Base-by-base conservation (phyloP, 2,888 invertebrate genomes). In the Dicroscelio sp. region DNA sequence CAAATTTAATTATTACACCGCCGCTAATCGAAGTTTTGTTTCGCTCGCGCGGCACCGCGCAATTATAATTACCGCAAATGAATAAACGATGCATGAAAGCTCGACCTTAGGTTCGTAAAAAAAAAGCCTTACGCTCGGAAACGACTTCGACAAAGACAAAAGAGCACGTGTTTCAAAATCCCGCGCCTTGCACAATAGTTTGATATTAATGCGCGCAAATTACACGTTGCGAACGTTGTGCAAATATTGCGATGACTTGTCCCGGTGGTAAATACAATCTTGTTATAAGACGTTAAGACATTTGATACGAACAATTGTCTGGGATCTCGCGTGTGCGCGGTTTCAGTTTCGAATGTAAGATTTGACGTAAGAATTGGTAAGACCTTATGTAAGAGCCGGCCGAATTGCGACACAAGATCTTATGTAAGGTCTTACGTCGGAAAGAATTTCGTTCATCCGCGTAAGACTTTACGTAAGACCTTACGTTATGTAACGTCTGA, bases 401-500 rank as follows among this genome's bases (percentile, higher is more conserved):
- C 65, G 48, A 48, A 31, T 86, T 86, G 63, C 86, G 30, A 71
- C 86, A 80, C 69, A 52, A 55, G 38, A 55, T 63, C 73, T 86
- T 86, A 86, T 86, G 86, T 86, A 86, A 86, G 86, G 43, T 86
- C 86, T 86, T 86, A 86, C 58, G 78, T 58, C 48, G 86, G 65
- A 52, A 80, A 55, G 80, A 86, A 80, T 86, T 84, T 86, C 63
- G 79, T 86, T 79, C 86, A 55, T 79, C 86, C 71, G 33, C 73
- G 78, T 86, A 86, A 86, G 80, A 86, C 65, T 69, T 86, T 79
- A 86, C 86, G 86, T 80, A 79, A 86, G 65, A 23, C 30, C 12
- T 86, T 79, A 86, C 63, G 79, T 79, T 60, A 86, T 14, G 23
- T 73, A 52, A 20, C 48, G 17, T 25, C 38, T 67, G 79, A 79